Evolutionary conservation across 2,113 vertebrate species (phyloP), one percentile per base, ranked within the genome.

Genomic region (Catagonus wagneri): DNA sequence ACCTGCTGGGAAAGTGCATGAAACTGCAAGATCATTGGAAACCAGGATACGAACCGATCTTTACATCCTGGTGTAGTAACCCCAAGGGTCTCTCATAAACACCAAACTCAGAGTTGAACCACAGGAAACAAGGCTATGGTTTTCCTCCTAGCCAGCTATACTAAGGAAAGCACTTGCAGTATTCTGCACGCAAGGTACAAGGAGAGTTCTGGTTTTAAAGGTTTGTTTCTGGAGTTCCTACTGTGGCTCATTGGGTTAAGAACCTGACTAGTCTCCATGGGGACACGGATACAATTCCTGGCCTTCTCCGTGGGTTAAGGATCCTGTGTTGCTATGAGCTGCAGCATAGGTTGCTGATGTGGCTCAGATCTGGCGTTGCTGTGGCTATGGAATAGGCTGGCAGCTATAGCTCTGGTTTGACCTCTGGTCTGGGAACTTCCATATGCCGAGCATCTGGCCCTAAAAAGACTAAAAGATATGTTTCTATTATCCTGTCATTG

Each of bases 1-100:
- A 89, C 92, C 69, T 93, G 65, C 95, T 44, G 14, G 22, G 36
- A 34, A 92, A 92, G 11, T 12, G 7, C 52, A 68, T 25, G 93
- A 71, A 91, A 54, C 0, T 52, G 20, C 12, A 66, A 71, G 36
- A 76, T 52, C n/a, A 56, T 19, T 52, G 71, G 71, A 94, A 91
- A 76, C 22, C 56, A 83, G 60, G 84, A 71, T 65, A 69, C 20
- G 36, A 83, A n/a, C 74, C 61, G 7, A 88, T 54, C 25, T 60
- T 44, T 63, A 11, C 74, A 34, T 60, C 63, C 34, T 39, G 23
- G 25, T 3, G 23, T 29, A 12, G 52, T 32, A 19, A 75, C 29
- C 52, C 54, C 71, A 86, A 72, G n/a, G 27, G 23, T 75, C 83
- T 19, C 12, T 86, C 54, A n/a, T 39, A 20, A 58, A 27, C 11